These are phyloP conservation scores for Scelioninae gen. 2 DNA, from an alignment of 2,888 invertebrate genomes.

Conservation along the genomic window DNA sequence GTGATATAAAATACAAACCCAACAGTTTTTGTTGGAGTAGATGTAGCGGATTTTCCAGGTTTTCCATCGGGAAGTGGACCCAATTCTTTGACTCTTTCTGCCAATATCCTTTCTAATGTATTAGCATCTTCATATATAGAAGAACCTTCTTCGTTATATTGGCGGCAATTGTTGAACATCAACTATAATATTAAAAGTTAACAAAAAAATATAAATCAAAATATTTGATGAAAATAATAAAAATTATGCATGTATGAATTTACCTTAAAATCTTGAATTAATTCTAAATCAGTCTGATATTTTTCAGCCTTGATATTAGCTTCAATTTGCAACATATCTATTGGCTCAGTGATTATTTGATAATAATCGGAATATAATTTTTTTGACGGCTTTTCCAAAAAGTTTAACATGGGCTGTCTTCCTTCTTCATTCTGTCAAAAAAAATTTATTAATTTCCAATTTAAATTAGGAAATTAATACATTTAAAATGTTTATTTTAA, in stretches of 20 bases:
- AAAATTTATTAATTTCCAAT: constrained; percentile 7
- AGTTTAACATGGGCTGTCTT: constrained; percentile 91
- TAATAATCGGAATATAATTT: constrained; percentile 97
- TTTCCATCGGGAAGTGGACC: constrained; percentile 78
- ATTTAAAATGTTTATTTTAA: neutral
- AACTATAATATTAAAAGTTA: constrained; percentile 79
- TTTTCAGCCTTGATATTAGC: constrained; percentile 87
- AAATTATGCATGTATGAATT: no score
- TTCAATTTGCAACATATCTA: constrained; percentile 96
- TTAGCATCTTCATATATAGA: constrained; percentile 96
- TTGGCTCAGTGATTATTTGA: constrained; percentile 93
- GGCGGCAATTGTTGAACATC: constrained; percentile 98
- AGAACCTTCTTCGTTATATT: constrained; percentile 97
- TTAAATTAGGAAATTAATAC: neutral
- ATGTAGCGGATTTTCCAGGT: constrained; percentile 68
- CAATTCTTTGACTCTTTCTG: constrained; percentile 87
- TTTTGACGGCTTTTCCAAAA: constrained; percentile 97
- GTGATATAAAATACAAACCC: constrained; percentile 72
- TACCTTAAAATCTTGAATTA: constrained; percentile 80
- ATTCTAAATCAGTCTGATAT: constrained; percentile 79
- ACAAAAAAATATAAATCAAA: neutral
- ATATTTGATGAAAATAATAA: no score
- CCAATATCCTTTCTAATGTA: constrained; percentile 88
- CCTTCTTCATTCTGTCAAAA: constrained; percentile 81
- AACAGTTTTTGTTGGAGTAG: constrained; percentile 72